Evolutionary conservation across 2,797 vertebrate species (phyloP).

Genomic region (Darevskia nairensis): DNA sequence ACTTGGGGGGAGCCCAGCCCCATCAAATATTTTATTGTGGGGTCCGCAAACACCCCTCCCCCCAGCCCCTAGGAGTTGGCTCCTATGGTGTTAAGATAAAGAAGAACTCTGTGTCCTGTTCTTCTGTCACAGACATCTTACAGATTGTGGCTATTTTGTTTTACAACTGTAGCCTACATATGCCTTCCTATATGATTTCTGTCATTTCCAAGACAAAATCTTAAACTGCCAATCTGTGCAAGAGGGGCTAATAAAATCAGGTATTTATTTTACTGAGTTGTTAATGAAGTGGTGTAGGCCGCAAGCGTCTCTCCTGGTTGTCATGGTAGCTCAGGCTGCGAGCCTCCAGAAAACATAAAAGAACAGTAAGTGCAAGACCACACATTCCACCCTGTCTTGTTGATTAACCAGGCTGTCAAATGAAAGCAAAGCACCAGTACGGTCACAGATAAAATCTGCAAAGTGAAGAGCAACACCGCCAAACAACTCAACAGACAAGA

Average conservation of each 20-base stretch:
- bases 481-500: accelerated
- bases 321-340: slow-evolving; percentile 54
- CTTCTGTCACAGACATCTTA: neutral
- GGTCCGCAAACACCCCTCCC: too few species aligned
- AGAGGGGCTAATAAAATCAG: neutral
- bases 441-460: neutral
- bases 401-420: slow-evolving; percentile 58
- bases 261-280: slow-evolving; percentile 33
- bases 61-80: too few species aligned
- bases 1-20: too few species aligned
- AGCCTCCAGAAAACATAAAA: slow-evolving; percentile 58
- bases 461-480: neutral
- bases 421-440: slow-evolving; percentile 39
- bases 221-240: neutral
- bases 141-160: neutral
- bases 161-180: neutral
- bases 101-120: neutral
- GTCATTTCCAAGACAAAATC: neutral
- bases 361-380: slow-evolving; percentile 60
- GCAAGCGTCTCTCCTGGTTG: slow-evolving; percentile 58
- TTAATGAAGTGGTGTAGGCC: slow-evolving; percentile 40
- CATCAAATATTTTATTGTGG: too few species aligned
- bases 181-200: neutral
- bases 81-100: too few species aligned
- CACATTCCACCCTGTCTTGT: slow-evolving; percentile 49